phyloP scores from a whole-genome alignment of 2,888 invertebrate species.

The Ornithoptera priamus region DNA sequence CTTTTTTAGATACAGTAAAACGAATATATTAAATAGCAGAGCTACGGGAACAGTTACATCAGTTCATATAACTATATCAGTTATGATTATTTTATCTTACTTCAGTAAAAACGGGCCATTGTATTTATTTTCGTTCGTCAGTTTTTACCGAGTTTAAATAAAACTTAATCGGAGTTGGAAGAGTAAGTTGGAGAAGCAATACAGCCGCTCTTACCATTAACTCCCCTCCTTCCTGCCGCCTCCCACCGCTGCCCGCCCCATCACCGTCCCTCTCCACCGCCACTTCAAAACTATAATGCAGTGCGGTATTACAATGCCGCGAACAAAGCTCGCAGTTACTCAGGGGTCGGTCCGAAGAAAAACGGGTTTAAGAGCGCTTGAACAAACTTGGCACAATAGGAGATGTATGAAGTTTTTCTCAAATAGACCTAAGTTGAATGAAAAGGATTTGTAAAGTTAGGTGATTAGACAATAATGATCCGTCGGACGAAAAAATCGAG shows the following conservation, averaged over 20 bases:
- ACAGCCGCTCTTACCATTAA: not conserved
- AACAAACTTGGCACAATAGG: slow-evolving; percentile 9
- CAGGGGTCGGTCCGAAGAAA: not conserved
- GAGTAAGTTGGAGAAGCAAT: slow-evolving; percentile 13
- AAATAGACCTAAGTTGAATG: not conserved
- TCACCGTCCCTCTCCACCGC: not conserved
- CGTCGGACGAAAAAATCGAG: too few relatives aligned
- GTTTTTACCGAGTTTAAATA: not conserved
- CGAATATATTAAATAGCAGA: too few relatives aligned
- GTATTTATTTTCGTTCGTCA: not conserved
- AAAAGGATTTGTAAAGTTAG: too few relatives aligned
- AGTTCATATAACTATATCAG: too few relatives aligned
- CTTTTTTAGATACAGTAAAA: too few relatives aligned
- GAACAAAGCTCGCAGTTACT: slow-evolving; percentile 12
- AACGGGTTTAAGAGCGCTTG: slow-evolving; percentile 15
- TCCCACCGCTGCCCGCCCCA: too few relatives aligned
- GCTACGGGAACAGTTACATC: too few relatives aligned
- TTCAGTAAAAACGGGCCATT: too few relatives aligned
- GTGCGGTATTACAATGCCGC: slow-evolving; percentile 18
- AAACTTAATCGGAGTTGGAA: not conserved
- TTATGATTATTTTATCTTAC: too few relatives aligned
- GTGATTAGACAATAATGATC: too few relatives aligned
- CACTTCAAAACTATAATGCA: slow-evolving; percentile 21
- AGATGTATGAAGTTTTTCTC: not conserved
- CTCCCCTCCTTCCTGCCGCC: too few relatives aligned